Base-by-base conservation (phyloP, 2,797 vertebrate species). In the Acridotheres tristis region DNA sequence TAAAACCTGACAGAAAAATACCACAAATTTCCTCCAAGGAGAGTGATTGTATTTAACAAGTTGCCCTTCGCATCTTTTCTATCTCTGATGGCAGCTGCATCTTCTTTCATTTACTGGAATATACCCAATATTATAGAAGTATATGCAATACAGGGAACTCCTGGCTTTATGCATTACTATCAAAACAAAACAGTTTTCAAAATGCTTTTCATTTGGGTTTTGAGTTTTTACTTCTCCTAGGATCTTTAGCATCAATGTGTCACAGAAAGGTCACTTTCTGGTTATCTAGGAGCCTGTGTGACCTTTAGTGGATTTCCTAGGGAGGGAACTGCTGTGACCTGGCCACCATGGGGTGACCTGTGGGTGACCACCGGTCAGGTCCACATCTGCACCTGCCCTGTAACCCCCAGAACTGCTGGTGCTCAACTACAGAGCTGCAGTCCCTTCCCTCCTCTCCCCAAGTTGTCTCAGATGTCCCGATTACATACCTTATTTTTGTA, bases 1-100 rank as follows among this genome's bases (percentile, higher is more conserved):
- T 94, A 93, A 95, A 90, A 48, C 48, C 32, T 90, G 83, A 81
- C 71, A 96, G 71, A 80, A 96, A 95, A 95, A 85, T 53, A 88
- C 29, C 42, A 73, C 57, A 73, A 36, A 88, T 88, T 88, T 83
- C 48, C 73, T 96, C 67, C 29, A 47, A 85, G 71, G 51, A 36
- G 30, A 88, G 65, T 57, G 57, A 88, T 82, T 82, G 40, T 68
- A 42, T 93, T 96, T 94, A 92, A 94, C 69, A 96, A 94, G 72
- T 82, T 79, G 48, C 13, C 91, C 53, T 92, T 91, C 26, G 25
- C 90, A 85, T 87, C n/a, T 83, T 95, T 72, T 77, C 36, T 71
- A 73, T 89, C 50, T 97, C 84, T 79, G 57, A 91, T 76, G 47
- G 32, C 65, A 88, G 40, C 58, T 85, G 58, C 34, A 20, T 71